Percentiles rank a stretch among this genome's conserved stretches.
Evolutionary conservation across 2,888 invertebrate genomes (phyloP).

Genomic region (Brachylomia viminalis): DNA sequence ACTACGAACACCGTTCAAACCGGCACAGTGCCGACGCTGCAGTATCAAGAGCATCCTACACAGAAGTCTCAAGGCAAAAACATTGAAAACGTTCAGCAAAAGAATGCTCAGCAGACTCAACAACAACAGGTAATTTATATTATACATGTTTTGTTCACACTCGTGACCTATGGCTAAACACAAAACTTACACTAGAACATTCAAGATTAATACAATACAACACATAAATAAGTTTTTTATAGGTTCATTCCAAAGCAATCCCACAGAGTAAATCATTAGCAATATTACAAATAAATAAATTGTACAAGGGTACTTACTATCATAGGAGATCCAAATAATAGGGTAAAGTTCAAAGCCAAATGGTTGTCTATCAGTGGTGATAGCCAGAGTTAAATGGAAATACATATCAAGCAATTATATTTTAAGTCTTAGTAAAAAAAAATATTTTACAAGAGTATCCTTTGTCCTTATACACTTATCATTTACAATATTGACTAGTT

Average conservation of each 20-base stretch:
- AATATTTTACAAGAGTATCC: background rate
- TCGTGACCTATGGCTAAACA: background rate
- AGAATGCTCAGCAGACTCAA: conserved; percentile 88
- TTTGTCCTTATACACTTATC: background rate
- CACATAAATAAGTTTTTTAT: background rate
- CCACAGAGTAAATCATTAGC: background rate
- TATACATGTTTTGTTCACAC: background rate
- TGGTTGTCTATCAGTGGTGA: background rate
- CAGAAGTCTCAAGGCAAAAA: conserved; percentile 91
- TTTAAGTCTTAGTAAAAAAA: too few species aligned
- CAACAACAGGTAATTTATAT: conserved; percentile 69
- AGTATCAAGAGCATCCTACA: conserved; percentile 92
- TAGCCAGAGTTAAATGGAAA: background rate
- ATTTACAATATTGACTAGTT: background rate
- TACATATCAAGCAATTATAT: background rate
- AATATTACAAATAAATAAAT: background rate
- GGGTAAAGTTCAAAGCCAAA: background rate
- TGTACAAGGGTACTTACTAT: background rate
- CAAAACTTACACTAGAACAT: background rate
- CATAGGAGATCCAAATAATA: background rate
- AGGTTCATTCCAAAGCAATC: background rate
- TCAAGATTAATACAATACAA: background rate
- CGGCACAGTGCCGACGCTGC: conserved; percentile 91
- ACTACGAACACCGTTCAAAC: conserved; percentile 91
- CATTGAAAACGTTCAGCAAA: conserved; percentile 91